Percentiles rank a stretch among this genome's conserved stretches.
Evolutionary conservation across 2,797 vertebrate genomes (phyloP).

Genomic region (Forpus xanthops): DNA sequence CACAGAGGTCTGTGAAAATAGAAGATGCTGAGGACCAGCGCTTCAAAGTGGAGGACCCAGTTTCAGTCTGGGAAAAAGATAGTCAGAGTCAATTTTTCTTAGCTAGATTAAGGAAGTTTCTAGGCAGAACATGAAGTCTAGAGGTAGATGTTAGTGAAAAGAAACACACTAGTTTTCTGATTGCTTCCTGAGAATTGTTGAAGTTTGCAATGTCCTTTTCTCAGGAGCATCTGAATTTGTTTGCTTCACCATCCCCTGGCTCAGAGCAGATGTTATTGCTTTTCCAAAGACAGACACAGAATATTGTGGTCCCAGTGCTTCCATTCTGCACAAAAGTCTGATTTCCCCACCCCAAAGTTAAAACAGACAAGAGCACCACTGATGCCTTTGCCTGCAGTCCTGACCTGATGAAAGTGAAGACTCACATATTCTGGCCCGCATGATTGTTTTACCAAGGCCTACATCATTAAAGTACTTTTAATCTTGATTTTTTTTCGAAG

Average conservation of each 20-base stretch:
- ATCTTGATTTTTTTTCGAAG: not conserved
- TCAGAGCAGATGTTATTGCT: not conserved
- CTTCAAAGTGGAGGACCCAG: not conserved
- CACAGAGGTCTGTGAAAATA: not conserved
- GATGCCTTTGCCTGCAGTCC: not conserved
- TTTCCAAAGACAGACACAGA: not conserved
- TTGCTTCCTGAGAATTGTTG: not conserved
- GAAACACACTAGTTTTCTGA: not conserved
- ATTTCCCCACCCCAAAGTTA: not conserved
- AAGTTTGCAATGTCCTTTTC: not conserved
- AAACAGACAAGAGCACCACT: not conserved
- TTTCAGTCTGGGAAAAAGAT: not conserved
- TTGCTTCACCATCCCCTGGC: not conserved
- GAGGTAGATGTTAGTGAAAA: not conserved
- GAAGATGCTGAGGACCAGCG: not conserved
- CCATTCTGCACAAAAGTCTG: not conserved
- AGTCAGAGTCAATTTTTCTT: not conserved
- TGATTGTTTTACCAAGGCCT: not conserved
- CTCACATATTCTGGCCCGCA: not conserved
- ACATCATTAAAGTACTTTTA: not conserved
- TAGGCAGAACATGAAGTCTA: not conserved
- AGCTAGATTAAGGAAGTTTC: not conserved
- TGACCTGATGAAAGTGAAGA: not conserved
- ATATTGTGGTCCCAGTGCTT: not conserved
- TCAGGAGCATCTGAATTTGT: not conserved